phyloP scores from a whole-genome alignment of 2,113 vertebrate species.

The Helogale parvula region DNA sequence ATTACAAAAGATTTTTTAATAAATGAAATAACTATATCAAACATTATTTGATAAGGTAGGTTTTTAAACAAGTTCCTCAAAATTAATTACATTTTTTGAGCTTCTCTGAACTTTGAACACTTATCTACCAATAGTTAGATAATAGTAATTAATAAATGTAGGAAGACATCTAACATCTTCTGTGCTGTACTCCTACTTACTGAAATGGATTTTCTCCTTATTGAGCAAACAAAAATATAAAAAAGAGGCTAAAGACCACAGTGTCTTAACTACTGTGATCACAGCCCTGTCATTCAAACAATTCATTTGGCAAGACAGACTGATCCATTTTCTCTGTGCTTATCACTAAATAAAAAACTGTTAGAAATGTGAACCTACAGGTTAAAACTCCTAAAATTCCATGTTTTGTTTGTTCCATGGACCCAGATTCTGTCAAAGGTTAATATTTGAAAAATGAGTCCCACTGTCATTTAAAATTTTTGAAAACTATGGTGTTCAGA shows the following conservation, averaged over 20 bases:
- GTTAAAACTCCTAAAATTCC: background rate
- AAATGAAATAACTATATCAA: background rate
- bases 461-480: background rate
- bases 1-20: background rate
- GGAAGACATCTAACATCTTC: background rate
- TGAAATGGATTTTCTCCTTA: slow-evolving; percentile 26
- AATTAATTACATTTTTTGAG: background rate
- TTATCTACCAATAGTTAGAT: background rate
- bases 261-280: background rate
- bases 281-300: background rate
- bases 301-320: background rate
- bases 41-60: background rate
- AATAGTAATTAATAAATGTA: background rate
- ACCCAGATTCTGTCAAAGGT: background rate
- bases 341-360: background rate
- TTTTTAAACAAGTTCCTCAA: background rate
- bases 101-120: background rate
- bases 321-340: background rate
- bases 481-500: background rate
- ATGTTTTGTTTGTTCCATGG: background rate
- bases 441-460: background rate
- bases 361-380: background rate
- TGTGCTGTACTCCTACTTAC: background rate
- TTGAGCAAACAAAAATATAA: background rate
- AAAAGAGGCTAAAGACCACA: background rate